phyloP scores from a whole-genome alignment of 2,797 vertebrate genomes.

The Echeneis naucrates region DNA sequence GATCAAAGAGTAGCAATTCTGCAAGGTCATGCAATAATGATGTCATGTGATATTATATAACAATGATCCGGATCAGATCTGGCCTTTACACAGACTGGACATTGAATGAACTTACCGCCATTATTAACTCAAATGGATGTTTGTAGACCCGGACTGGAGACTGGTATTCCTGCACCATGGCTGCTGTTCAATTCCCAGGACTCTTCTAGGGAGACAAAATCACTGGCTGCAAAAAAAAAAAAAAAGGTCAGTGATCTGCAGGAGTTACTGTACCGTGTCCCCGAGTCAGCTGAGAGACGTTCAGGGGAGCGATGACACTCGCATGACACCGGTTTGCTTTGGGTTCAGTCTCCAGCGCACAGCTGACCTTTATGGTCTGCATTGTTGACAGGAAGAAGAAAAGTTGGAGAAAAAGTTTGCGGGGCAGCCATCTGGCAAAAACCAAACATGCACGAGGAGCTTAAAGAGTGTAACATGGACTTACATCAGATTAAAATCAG shows the following conservation, averaged over 20 bases:
- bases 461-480: neutral
- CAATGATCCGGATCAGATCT: neutral
- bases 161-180: constrained; percentile 98
- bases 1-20: no score
- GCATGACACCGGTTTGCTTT: constrained; percentile 5
- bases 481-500: constrained; percentile 12
- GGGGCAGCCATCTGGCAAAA: neutral
- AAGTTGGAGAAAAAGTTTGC: neutral
- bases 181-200: constrained; percentile 62
- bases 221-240: neutral
- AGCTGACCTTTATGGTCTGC: neutral
- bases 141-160: constrained; percentile 96
- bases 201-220: neutral
- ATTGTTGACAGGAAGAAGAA: neutral
- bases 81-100: neutral
- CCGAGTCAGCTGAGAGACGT: constrained; percentile 19
- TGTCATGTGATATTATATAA: neutral
- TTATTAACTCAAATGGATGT: constrained; percentile 94
- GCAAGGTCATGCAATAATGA: no score
- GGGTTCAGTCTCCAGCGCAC: neutral
- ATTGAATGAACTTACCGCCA: constrained; percentile 87
- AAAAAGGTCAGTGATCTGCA: neutral
- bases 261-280: neutral
- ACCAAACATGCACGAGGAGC: no score
- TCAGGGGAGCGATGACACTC: neutral